Base-by-base conservation (phyloP, 2,888 invertebrate genomes). In the Noctua comes region DNA sequence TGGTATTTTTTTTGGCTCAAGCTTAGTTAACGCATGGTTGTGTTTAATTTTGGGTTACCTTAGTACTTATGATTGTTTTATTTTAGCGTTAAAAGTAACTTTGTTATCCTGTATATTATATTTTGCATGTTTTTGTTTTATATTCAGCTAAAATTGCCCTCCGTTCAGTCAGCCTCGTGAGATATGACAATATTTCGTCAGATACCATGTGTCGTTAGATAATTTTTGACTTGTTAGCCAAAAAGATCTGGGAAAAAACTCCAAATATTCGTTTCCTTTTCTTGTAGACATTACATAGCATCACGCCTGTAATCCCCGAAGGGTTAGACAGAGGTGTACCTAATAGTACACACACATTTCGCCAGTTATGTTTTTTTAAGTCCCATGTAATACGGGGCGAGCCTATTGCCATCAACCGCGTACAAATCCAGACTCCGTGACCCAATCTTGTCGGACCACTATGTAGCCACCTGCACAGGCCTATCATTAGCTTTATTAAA, bases 1-100 rank as follows among this genome's bases (percentile, higher is more conserved):
- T 31, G 40, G 48, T 73, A 13, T n/a, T 16, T 46, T 31, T 80
- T 84, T 77, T 81, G 81, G 59, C 27, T 27, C 13, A 51, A n/a
- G 8, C 16, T 72, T n/a, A 36, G 8, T 27, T 71, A 21, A 36
- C 31, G 69, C 48, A 76, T 72, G 18, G 7, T 62, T 36, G 64
- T 46, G 1, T 65, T 68, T 16, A 27, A 16, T 64, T 65, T 74
- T 71, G 77, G 46, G 51, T 72, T 54, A 36, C 68, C 27, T 57
- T 16, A 62, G 46, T 54, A 48, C 64, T n/a, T 46, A 13, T 59
- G 1, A 48, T 68, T 68, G 27, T 43, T 57, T 72, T 43, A 27
- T 68, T 68, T 54, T 40, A 40, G 40, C 0, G 7, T 40, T 43
- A 11, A 43, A 43, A 43, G 10, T 11, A 43, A 43, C 43, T 43